phyloP scores from a whole-genome alignment of 2,113 vertebrate genomes.

The Osmerus eperlanus region DNA sequence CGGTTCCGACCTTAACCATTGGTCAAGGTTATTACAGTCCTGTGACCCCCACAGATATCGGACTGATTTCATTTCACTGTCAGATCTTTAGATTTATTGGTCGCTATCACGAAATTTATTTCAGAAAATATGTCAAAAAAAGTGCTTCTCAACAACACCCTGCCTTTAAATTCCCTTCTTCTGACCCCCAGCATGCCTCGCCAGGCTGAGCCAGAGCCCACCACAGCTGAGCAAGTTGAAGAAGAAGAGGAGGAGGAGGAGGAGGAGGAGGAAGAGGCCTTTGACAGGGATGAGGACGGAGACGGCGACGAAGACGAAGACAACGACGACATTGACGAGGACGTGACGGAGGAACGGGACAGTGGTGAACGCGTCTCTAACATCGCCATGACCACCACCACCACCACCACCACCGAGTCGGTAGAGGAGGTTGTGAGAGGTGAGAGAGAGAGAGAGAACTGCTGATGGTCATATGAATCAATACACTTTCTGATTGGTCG shows the following conservation, averaged over 20 bases:
- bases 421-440: conserved; percentile 97
- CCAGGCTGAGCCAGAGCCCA: conserved; percentile 50
- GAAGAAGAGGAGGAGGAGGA: conserved; percentile 55
- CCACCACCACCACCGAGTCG: conserved; percentile 93
- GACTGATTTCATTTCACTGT: no score
- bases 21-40: no score
- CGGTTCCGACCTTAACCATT: no score
- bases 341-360: conserved; percentile 78
- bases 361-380: conserved; percentile 83
- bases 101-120: no score
- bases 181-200: conserved; percentile 46
- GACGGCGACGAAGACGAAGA: conserved; percentile 78
- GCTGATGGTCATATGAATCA: background rate
- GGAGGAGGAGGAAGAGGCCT: conserved; percentile 55
- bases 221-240: conserved; percentile 60
- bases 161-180: background rate
- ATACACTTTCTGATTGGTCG: background rate
- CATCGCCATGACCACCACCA: conserved; percentile 91
- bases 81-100: no score
- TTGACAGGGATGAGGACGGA: conserved; percentile 73
- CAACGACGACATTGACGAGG: conserved; percentile 73
- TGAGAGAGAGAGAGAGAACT: conserved; percentile 52
- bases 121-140: background rate
- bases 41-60: no score
- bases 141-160: background rate